These are phyloP conservation scores for Setophaga kirtlandii DNA, from an alignment of 2,113 vertebrate species.

Conservation along the genomic window DNA sequence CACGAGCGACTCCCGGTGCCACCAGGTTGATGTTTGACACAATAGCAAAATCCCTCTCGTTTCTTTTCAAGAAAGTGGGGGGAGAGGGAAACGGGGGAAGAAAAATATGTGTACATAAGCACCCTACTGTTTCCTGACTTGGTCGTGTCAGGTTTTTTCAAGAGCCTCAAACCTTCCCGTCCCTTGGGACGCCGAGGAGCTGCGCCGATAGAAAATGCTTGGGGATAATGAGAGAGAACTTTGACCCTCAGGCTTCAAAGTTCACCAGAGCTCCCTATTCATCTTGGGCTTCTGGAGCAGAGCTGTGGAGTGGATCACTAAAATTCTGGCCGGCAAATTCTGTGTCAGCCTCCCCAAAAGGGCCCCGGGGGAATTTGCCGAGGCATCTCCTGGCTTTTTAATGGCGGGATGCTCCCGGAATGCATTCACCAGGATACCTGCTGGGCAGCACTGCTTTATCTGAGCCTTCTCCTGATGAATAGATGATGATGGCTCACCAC, in stretches of 20 bases:
- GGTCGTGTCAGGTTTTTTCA: constrained; percentile 5
- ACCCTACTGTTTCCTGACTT: constrained; percentile 56
- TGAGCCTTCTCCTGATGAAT: neutral
- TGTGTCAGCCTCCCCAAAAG: neutral
- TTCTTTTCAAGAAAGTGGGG: constrained; percentile 20
- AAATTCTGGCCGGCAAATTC: neutral
- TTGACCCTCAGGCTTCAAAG: constrained; percentile 60
- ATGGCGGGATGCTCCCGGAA: constrained; percentile 1
- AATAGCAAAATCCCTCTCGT: constrained; percentile 25
- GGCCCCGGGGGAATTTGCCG: neutral
- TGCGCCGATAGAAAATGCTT: constrained; percentile 52
- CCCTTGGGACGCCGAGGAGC: constrained; percentile 53
- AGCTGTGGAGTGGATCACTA: neutral
- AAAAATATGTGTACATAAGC: constrained; percentile 50
- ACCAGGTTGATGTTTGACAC: constrained; percentile 10
- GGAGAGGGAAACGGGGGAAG: neutral
- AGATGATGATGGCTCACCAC: neutral
- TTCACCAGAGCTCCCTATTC: constrained; percentile 60
- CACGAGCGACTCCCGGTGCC: neutral
- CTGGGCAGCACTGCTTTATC: constrained; percentile 7
- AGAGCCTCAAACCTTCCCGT: constrained; percentile 26
- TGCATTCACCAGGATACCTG: constrained; percentile 1
- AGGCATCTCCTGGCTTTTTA: constrained; percentile 27
- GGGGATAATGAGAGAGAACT: constrained; percentile 76
- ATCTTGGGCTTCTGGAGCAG: constrained; percentile 56